Evolutionary conservation across 2,113 vertebrate genomes (phyloP).

Genomic region (Octodon degus): DNA sequence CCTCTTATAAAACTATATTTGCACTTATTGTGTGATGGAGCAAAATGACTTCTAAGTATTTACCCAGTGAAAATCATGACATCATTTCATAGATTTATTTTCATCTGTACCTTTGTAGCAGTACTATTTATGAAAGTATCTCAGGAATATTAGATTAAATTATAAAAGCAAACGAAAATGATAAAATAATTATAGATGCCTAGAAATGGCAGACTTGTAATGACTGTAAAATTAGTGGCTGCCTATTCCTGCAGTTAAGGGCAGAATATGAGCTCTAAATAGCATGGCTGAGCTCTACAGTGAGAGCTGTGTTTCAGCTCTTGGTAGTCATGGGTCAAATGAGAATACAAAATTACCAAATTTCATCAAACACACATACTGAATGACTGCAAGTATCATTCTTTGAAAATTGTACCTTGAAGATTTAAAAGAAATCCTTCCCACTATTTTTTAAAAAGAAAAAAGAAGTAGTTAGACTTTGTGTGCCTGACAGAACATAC

Average conservation of each 20-base stretch:
- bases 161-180: not conserved
- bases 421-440: not conserved
- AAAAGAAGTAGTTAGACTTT: not conserved
- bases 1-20: not conserved
- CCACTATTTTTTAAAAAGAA: not conserved
- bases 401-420: not conserved
- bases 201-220: not conserved
- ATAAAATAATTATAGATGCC: not conserved
- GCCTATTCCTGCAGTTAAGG: not conserved
- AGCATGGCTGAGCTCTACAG: rapidly evolving
- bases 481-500: not conserved
- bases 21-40: not conserved
- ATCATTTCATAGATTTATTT: not conserved
- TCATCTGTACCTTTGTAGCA: not conserved
- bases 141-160: not conserved
- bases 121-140: not conserved
- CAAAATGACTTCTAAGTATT: not conserved
- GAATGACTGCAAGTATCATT: not conserved
- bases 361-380: no score
- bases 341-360: not conserved
- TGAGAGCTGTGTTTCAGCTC: not conserved
- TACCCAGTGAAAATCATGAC: not conserved
- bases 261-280: not conserved
- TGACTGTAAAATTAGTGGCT: not conserved
- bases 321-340: not conserved